Evolutionary conservation across 2,888 invertebrate species (phyloP), one percentile per base, ranked within the genome.

Genomic region (Drosophila atripex): DNA sequence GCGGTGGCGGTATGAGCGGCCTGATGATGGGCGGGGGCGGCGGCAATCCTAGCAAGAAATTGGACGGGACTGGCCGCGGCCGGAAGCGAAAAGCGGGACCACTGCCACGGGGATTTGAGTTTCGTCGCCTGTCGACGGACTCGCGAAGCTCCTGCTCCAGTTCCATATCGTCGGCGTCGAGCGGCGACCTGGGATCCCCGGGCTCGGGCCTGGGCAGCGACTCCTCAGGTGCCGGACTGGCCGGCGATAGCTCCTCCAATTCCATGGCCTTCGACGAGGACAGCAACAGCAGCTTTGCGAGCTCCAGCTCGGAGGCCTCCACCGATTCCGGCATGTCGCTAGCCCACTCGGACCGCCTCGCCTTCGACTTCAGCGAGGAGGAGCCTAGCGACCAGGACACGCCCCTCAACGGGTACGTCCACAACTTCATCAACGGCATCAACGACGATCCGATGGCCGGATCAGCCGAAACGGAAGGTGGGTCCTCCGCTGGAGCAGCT

Each of bases 71-170:
- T 0, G 57, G 90, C 11, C 89, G 91, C 9, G 89, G 91, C 16
- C 91, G 92, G 28, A 94, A 93, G 86, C 91, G 94, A 51, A 93
- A 94, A 89, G 93, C 94, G 21, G 94, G 94, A 1, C 94, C 94
- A 0, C 91, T 94, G 71, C 93, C 94, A 5, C 92, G 92, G 70
- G 93, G 93, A 74, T 91, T 89, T 46, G 86, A 91, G 12, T 92
- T 91, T 53, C 87, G 91, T 7, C 90, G 92, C 12, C 86, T 90
- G 12, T 90, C 91, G 25, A 88, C 87, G 11, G 91, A 91, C 53
- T 70, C 79, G 35, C 53, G 38, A 51, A 43, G 64, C 0, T 23
- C 51, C 50, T 45, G 72, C 56, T 46, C 64, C 58, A 58, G 60
- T n/a, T 21, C 45, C 14, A 32, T 30, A 11, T 38, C 61, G 11